phyloP scores from a whole-genome alignment of 92 coral and sea anemone species.

The Porites cylindrica region DNA sequence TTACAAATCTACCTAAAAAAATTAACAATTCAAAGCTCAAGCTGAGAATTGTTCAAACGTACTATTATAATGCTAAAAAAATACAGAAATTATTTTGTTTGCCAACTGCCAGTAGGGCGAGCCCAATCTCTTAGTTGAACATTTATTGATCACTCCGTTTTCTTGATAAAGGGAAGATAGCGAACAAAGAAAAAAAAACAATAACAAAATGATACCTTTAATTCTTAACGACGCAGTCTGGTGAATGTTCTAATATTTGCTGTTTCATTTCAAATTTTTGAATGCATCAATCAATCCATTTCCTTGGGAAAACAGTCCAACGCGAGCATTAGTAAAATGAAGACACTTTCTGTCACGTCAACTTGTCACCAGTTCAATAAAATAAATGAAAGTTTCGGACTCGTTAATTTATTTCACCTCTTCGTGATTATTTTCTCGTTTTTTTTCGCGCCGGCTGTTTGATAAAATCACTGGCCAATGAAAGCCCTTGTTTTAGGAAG shows the following conservation, averaged over 20 bases:
- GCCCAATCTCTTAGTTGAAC: not conserved
- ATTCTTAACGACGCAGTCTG: too few species aligned
- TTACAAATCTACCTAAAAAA: too few species aligned
- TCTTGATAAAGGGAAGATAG: too few species aligned
- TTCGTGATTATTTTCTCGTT: not conserved
- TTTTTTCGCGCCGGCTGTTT: constrained; percentile 59
- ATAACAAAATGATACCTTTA: too few species aligned
- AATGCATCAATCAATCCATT: too few species aligned
- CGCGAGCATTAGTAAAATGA: not conserved
- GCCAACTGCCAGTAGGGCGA: not conserved
- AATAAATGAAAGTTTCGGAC: not conserved
- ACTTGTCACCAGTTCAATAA: not conserved
- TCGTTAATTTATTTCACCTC: not conserved
- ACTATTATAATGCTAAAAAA: too few species aligned
- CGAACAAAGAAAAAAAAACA: too few species aligned
- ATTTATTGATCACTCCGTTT: not conserved
- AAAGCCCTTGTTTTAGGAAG: not conserved
- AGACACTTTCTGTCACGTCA: not conserved
- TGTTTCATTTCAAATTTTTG: too few species aligned
- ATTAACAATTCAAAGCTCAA: not conserved
- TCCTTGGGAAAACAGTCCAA: not conserved
- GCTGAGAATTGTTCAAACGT: not conserved
- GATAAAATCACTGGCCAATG: constrained; percentile 34
- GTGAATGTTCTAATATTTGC: too few species aligned
- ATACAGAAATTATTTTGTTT: too few species aligned